Conservation (phyloP, 2,797 vertebrate species). For the Huso huso region DNA sequence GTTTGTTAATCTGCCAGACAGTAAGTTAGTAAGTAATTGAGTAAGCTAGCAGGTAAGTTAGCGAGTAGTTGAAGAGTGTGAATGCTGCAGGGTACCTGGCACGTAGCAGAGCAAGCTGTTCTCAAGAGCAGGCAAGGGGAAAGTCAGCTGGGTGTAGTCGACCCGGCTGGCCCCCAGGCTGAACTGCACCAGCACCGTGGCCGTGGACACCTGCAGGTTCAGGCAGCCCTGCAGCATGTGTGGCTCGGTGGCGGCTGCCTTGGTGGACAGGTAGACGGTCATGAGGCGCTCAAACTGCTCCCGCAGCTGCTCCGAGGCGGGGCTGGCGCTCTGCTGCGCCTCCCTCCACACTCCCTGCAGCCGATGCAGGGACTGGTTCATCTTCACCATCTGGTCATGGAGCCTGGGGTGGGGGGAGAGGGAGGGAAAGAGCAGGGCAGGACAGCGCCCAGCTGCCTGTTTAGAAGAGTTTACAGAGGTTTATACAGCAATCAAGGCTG, state of each 20-base stretch:
- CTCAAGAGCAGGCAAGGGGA: conserved; percentile 71
- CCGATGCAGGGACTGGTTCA: conserved; percentile 95
- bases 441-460: no score
- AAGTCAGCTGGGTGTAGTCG: conserved; percentile 70
- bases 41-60: no score
- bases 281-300: conserved; percentile 96
- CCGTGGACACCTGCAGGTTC: conserved; percentile 86
- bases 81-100: conserved; percentile 66
- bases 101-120: conserved; percentile 75
- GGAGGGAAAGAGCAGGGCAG: neutral
- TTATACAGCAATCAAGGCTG: no score
- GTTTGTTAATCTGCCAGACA: neutral
- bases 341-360: conserved; percentile 91
- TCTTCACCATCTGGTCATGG: conserved; percentile 97
- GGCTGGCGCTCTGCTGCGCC: conserved; percentile 79
- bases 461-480: no score
- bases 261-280: conserved; percentile 92
- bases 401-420: conserved; percentile 60
- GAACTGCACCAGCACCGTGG: conserved; percentile 84
- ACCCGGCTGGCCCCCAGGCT: conserved; percentile 74
- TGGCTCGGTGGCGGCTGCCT: conserved; percentile 84
- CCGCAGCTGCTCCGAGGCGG: conserved; percentile 76
- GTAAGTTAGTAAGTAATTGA: neutral
- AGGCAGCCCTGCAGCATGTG: conserved; percentile 92
- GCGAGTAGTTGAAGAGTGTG: no score